Percentiles rank a stretch among this genome's conserved stretches.
phyloP scores from a whole-genome alignment of 1,140 invertebrate genomes.

The Listronotus oregonensis region DNA sequence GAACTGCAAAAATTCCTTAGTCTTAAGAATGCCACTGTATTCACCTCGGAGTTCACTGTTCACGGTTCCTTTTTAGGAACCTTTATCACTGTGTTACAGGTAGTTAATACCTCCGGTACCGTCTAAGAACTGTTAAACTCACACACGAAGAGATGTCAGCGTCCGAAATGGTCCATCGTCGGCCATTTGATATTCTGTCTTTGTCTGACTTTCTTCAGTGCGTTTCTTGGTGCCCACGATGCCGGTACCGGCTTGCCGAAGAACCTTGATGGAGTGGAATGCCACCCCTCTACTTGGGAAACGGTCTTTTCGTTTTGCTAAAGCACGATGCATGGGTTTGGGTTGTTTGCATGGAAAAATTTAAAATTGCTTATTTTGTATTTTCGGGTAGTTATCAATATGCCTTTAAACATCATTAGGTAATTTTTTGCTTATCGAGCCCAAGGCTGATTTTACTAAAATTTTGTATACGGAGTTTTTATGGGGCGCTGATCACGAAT shows the following conservation, averaged over 20 bases:
- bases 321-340: slow-evolving; percentile 1
- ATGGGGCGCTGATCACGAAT: too few species aligned
- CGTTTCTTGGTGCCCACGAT: slow-evolving; percentile 6
- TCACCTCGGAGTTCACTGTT: not conserved
- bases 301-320: slow-evolving; percentile 9
- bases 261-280: slow-evolving; percentile 8
- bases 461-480: too few species aligned
- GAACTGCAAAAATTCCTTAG: too few species aligned
- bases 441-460: too few species aligned
- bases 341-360: not conserved
- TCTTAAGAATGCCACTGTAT: not conserved
- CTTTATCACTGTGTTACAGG: not conserved
- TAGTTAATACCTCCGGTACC: not conserved
- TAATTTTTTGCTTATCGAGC: too few species aligned
- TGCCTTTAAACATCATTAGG: too few species aligned
- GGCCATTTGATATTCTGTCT: slow-evolving; percentile 3
- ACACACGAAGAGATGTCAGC: slow-evolving; percentile 10
- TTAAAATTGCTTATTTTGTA: not conserved
- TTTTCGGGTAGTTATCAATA: too few species aligned
- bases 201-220: slow-evolving; percentile 6
- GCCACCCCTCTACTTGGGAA: slow-evolving; percentile 6
- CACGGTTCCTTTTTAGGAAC: slow-evolving; percentile 4
- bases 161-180: slow-evolving; percentile 6
- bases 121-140: slow-evolving; percentile 6
- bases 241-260: slow-evolving; percentile 3